A percentile compares a stretch with the other conserved stretches of the same genome.
Evolutionary conservation across 1,140 invertebrate species (phyloP).

Genomic region (Drosophila mauritiana): DNA sequence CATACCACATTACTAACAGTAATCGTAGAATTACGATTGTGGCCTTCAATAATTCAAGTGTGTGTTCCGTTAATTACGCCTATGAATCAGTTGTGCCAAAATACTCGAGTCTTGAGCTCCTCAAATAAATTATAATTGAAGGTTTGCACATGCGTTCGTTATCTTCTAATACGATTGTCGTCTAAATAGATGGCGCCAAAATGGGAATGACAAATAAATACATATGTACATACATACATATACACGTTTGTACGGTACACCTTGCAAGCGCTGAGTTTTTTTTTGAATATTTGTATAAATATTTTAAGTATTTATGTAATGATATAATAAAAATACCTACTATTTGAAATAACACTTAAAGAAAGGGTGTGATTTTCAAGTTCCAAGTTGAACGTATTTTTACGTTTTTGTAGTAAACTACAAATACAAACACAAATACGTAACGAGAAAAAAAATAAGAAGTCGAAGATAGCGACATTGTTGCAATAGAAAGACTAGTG

Average conservation of each 20-base stretch:
- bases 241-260: background rate
- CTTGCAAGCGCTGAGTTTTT: background rate
- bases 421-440: background rate
- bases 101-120: slow-evolving; percentile 30
- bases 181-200: slow-evolving; percentile 21
- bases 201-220: slow-evolving; percentile 2
- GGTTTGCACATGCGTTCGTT: slow-evolving; percentile 29
- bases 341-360: no score
- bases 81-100: slow-evolving; percentile 39
- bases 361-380: no score
- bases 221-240: no score
- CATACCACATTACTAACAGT: slow-evolving; percentile 1
- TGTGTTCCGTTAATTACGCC: slow-evolving; percentile 10
- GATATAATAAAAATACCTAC: no score
- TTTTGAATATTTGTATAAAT: no score
- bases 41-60: slow-evolving; percentile 12
- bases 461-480: slow-evolving; percentile 17
- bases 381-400: no score
- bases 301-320: no score
- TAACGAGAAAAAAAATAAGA: background rate
- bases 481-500: slow-evolving; percentile 16
- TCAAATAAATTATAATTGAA: slow-evolving; percentile 42
- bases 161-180: slow-evolving; percentile 31
- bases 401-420: background rate
- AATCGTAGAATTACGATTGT: slow-evolving; percentile 12